phyloP scores from a whole-genome alignment of 2,797 vertebrate genomes.

The Peromyscus melanophrys region DNA sequence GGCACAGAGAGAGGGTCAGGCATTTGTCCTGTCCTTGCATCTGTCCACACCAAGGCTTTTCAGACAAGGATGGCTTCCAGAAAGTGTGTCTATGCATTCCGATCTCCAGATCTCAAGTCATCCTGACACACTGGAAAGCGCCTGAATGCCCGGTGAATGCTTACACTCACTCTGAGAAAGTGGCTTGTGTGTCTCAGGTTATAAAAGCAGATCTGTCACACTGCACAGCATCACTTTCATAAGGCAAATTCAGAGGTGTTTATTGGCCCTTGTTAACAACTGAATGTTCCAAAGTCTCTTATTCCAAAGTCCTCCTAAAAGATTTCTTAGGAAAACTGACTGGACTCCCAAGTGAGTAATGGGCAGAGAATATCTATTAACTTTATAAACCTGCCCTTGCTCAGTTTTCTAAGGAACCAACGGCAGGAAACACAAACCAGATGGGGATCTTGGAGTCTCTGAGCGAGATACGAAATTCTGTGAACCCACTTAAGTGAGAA shows the following conservation, averaged over 20 bases:
- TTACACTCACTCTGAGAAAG: neutral
- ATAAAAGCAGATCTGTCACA: neutral
- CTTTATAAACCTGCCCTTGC: slow-evolving; percentile 66
- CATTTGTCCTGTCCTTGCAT: neutral
- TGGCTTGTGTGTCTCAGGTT: neutral
- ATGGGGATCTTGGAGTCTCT: slow-evolving; percentile 65
- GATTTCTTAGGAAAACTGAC: slow-evolving; percentile 12
- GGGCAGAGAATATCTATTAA: slow-evolving; percentile 20
- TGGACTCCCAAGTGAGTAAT: slow-evolving; percentile 57
- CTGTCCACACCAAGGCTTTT: neutral
- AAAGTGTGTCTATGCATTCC: neutral
- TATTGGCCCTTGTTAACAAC: slow-evolving; percentile 32
- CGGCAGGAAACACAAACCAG: slow-evolving; percentile 80
- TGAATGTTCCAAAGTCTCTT: slow-evolving; percentile 66
- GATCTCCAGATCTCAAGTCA: slow-evolving; percentile 13
- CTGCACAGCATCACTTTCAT: neutral
- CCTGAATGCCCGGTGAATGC: neutral
- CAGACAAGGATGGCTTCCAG: neutral
- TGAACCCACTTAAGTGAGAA: slow-evolving; percentile 80
- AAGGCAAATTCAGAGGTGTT: slow-evolving; percentile 47
- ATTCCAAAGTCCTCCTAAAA: slow-evolving; percentile 64
- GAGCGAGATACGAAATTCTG: slow-evolving; percentile 78
- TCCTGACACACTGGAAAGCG: slow-evolving; percentile 46
- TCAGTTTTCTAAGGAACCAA: slow-evolving; percentile 77
- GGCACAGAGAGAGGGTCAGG: neutral